Conservation (phyloP, 2,888 invertebrate genomes). For the Nemapogon koenigi region DNA sequence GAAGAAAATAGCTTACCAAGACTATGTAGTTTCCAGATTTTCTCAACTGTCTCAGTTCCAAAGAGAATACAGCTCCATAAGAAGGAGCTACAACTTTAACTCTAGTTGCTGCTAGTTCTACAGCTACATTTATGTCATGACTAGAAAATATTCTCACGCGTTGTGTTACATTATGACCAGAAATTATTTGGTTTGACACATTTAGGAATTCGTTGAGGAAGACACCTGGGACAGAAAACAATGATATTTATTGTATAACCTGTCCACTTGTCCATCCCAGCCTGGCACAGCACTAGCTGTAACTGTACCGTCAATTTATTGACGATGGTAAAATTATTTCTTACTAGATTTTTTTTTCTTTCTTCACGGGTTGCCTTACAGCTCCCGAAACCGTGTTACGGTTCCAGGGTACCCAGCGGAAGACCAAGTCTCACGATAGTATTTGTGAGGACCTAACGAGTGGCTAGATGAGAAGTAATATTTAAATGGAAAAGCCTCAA, state of each 20-base stretch:
- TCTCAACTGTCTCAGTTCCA: not conserved
- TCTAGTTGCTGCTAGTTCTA: not conserved
- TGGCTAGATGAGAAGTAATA: no score
- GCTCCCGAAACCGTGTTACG: no score
- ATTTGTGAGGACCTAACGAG: no score
- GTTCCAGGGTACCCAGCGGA: no score
- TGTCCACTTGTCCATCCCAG: not conserved
- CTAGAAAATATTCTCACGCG: constrained; percentile 2
- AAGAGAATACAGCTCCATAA: not conserved
- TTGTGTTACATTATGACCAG: not conserved
- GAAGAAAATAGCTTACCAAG: not conserved
- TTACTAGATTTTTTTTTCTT: no score
- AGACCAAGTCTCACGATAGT: no score
- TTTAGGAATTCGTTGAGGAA: not conserved
- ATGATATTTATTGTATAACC: not conserved
- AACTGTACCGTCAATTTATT: no score
- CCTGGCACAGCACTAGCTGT: no score
- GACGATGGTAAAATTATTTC: no score
- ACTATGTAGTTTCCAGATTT: not conserved
- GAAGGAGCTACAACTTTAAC: not conserved
- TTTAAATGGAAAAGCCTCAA: no score
- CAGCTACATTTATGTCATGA: constrained; percentile 3
- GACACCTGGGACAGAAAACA: not conserved
- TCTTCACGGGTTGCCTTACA: no score
- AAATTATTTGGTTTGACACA: not conserved